A percentile compares a stretch with the other conserved stretches of the same genome.
Evolutionary conservation across 1,140 invertebrate species (phyloP).

Genomic region (Drosophila pseudoananassae): DNA sequence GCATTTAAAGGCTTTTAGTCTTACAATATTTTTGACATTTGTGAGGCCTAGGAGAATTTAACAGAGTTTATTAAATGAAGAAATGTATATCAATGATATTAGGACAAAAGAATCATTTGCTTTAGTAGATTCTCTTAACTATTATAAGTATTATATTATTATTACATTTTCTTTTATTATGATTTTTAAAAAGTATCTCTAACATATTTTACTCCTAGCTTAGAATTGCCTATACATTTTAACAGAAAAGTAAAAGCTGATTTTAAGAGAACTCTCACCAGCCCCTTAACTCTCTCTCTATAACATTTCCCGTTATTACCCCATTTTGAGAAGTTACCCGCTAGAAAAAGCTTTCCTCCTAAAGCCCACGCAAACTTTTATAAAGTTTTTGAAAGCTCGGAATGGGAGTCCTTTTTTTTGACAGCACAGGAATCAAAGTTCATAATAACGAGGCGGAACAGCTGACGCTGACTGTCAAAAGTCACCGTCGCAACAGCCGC

Average conservation of each 20-base stretch:
- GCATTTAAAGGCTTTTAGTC: not conserved
- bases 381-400: slow-evolving; percentile 34
- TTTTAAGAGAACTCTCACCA: too few species aligned
- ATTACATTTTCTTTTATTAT: too few species aligned
- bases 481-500: slow-evolving; percentile 2
- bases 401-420: not conserved
- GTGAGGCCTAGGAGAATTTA: not conserved
- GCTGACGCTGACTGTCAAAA: slow-evolving; percentile 62
- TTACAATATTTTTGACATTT: not conserved
- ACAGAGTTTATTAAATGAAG: too few species aligned
- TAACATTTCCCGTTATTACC: slow-evolving; percentile 57
- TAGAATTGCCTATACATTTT: not conserved
- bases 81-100: too few species aligned
- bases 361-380: not conserved
- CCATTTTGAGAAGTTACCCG: slow-evolving; percentile 6
- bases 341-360: not conserved
- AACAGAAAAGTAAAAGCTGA: not conserved
- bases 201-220: too few species aligned
- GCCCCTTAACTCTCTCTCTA: not conserved
- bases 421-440: not conserved
- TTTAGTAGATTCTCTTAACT: too few species aligned
- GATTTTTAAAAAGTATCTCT: too few species aligned
- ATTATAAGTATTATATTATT: too few species aligned
- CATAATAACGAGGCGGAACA: slow-evolving; percentile 20
- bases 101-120: not conserved